Percentiles rank a stretch among this genome's conserved stretches.
Conservation (phyloP, 2,113 vertebrate genomes). For the Vidua chalybeata region DNA sequence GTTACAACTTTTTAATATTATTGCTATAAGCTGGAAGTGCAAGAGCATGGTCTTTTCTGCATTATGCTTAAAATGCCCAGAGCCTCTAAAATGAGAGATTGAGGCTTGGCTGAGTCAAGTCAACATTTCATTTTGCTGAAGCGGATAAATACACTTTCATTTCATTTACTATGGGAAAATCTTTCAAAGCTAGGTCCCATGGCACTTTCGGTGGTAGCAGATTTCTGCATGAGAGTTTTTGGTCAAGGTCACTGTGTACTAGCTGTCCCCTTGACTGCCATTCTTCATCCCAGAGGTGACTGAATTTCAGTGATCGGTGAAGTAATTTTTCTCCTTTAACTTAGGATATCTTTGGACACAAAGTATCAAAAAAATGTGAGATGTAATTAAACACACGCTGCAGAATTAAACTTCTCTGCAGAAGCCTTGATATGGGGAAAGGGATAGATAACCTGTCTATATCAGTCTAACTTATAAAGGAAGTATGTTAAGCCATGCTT, state of each 20-base stretch:
- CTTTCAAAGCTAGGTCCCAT: slow-evolving; percentile 51
- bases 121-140: slow-evolving; percentile 55
- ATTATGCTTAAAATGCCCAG: background rate
- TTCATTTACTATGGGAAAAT: slow-evolving; percentile 61
- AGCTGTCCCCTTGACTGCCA: slow-evolving; percentile 35
- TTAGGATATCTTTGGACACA: background rate
- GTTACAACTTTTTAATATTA: background rate
- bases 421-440: background rate
- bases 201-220: slow-evolving; percentile 31
- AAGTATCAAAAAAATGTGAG: slow-evolving; percentile 9
- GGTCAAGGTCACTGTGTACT: slow-evolving; percentile 42
- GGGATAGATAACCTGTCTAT: background rate
- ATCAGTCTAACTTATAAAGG: background rate
- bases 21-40: background rate
- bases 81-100: background rate
- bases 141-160: slow-evolving; percentile 40
- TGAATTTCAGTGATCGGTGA: slow-evolving; percentile 49
- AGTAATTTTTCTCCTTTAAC: slow-evolving; percentile 31
- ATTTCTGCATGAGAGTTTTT: slow-evolving; percentile 62
- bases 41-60: background rate
- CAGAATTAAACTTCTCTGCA: no score
- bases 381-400: slow-evolving; percentile 2
- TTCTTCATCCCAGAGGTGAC: slow-evolving; percentile 39
- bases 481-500: background rate
- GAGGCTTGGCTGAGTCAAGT: slow-evolving; percentile 41